These are phyloP conservation scores for Artemia sinica DNA, from an alignment of 2,888 invertebrate genomes.

Conservation along the genomic window DNA sequence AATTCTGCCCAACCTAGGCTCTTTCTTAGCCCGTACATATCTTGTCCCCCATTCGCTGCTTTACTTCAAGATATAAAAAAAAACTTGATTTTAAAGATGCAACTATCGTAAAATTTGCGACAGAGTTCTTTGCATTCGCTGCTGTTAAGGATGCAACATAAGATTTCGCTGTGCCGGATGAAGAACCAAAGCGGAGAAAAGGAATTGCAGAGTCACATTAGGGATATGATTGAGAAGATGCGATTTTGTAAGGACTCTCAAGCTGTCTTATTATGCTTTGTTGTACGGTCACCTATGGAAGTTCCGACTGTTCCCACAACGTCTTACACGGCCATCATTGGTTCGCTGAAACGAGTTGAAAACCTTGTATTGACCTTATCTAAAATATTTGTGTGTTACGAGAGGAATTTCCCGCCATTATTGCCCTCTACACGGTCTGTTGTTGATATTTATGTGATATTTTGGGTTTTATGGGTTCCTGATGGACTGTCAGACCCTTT, in stretches of 20 bases:
- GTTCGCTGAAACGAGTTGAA: slow-evolving; percentile 2
- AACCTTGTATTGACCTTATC: background rate
- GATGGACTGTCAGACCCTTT: too few relatives aligned
- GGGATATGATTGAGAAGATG: background rate
- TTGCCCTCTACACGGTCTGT: background rate
- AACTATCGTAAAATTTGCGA: background rate
- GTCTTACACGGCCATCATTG: background rate
- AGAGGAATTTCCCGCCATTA: background rate
- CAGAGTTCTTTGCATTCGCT: background rate
- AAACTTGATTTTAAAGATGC: background rate
- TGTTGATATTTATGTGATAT: background rate
- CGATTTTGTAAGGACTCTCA: background rate
- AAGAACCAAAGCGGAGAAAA: background rate
- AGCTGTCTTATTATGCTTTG: too few relatives aligned
- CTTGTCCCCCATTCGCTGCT: too few relatives aligned
- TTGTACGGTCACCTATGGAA: background rate
- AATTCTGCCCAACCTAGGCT: too few relatives aligned
- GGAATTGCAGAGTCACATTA: background rate
- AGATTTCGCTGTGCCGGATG: background rate
- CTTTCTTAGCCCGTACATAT: too few relatives aligned
- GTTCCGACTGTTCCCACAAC: slow-evolving; percentile 2
- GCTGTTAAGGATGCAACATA: background rate
- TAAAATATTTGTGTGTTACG: background rate
- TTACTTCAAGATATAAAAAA: too few relatives aligned
- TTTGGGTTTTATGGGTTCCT: too few relatives aligned